These are phyloP conservation scores for Hassar affinis DNA, from an alignment of 2,113 vertebrate species.

Conservation along the genomic window DNA sequence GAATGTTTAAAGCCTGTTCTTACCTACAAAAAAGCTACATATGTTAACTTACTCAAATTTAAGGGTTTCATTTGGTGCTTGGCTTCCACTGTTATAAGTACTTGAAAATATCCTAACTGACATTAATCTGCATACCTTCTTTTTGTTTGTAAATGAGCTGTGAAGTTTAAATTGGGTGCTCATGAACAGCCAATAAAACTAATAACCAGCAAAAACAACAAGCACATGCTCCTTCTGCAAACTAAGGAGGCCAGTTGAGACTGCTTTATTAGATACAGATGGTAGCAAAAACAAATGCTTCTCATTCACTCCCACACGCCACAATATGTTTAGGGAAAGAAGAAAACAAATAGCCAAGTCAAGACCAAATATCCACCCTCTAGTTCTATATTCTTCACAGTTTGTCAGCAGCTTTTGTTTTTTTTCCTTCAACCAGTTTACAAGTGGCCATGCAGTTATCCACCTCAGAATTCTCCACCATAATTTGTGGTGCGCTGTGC, in stretches of 20 bases:
- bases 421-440: conserved; percentile 68
- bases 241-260: conserved; percentile 26
- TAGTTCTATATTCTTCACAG: conserved; percentile 53
- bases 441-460: conserved; percentile 65
- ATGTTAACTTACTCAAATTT: not conserved
- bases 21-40: conserved; percentile 10
- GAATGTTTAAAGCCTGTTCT: not conserved
- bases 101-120: conserved; percentile 47
- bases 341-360: conserved; percentile 53
- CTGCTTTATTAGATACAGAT: conserved; percentile 50
- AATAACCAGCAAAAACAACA: conserved; percentile 54
- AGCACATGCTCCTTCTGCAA: conserved; percentile 29
- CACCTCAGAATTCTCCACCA: conserved; percentile 59
- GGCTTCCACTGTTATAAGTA: conserved; percentile 33
- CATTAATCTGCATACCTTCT: conserved; percentile 45
- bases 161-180: conserved; percentile 43
- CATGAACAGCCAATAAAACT: conserved; percentile 51
- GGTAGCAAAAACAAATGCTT: conserved; percentile 46
- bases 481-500: conserved; percentile 56
- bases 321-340: conserved; percentile 59
- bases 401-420: conserved; percentile 73
- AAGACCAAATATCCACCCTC: conserved; percentile 56
- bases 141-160: conserved; percentile 50
- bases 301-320: conserved; percentile 49
- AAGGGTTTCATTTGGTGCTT: conserved; percentile 18